These are phyloP conservation scores for Acrocyrtus sp. DNA, from an alignment of 2,888 invertebrate genomes.

Conservation along the genomic window DNA sequence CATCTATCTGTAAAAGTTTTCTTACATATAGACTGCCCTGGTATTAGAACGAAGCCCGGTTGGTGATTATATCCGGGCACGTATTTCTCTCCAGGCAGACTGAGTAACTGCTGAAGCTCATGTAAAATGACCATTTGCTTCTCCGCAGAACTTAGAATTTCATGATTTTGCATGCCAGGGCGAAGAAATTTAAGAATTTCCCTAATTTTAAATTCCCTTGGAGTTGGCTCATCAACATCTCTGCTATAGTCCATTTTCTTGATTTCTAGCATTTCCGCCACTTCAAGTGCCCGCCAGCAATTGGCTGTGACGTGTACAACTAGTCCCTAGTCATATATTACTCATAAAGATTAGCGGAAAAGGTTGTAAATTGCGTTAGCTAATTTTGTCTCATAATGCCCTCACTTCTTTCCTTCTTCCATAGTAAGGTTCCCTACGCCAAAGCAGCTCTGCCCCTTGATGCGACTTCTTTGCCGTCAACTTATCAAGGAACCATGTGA, in stretches of 20 bases:
- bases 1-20: no score
- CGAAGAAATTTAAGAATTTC: slow-evolving; percentile 30
- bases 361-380: not conserved
- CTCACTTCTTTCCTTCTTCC: slow-evolving; percentile 16
- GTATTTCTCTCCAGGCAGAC: slow-evolving; percentile 27
- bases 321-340: slow-evolving; percentile 9
- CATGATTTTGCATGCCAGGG: slow-evolving; percentile 14
- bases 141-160: slow-evolving; percentile 36
- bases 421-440: slow-evolving; percentile 32
- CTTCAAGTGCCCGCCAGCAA: slow-evolving; percentile 26
- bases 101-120: slow-evolving; percentile 17
- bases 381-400: not conserved
- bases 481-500: slow-evolving; percentile 31
- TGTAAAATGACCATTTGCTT: slow-evolving; percentile 46
- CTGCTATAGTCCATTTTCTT: slow-evolving; percentile 31
- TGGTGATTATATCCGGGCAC: slow-evolving; percentile 38
- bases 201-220: slow-evolving; percentile 16
- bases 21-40: slow-evolving; percentile 35
- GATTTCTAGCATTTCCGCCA: slow-evolving; percentile 39
- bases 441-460: slow-evolving; percentile 41
- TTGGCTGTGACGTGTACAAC: slow-evolving; percentile 39
- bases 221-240: slow-evolving; percentile 10
- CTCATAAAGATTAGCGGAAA: not conserved
- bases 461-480: slow-evolving; percentile 20
- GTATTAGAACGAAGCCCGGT: slow-evolving; percentile 2